These are phyloP conservation scores for Chironex yamaguchii DNA, from an alignment of 30 jellyfish, hydroid and myxozoan species.

Conservation along the genomic window DNA sequence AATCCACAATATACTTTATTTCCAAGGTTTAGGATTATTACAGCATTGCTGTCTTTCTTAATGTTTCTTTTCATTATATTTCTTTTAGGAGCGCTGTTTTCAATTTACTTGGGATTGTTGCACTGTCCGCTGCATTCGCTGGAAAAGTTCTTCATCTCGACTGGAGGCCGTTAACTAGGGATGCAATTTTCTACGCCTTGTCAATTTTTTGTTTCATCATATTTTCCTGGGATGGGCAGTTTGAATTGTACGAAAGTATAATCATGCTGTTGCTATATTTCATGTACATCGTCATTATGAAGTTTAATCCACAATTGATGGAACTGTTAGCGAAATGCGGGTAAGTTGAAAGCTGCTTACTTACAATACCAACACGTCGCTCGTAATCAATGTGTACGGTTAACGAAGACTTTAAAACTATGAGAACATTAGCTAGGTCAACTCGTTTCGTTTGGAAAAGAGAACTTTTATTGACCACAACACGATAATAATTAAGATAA, in stretches of 20 bases:
- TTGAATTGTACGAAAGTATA: conserved; percentile 82
- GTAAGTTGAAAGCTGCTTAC: too few relatives aligned
- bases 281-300: conserved; percentile 78
- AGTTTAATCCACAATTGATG: conserved; percentile 82
- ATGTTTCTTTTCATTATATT: neutral
- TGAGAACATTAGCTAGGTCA: too few relatives aligned
- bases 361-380: too few relatives aligned
- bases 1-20: too few relatives aligned
- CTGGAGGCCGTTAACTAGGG: conserved; percentile 95
- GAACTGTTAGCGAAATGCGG: conserved; percentile 71
- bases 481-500: too few relatives aligned
- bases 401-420: too few relatives aligned
- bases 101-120: conserved; percentile 92
- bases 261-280: conserved; percentile 72
- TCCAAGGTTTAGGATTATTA: too few relatives aligned
- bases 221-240: conserved; percentile 91
- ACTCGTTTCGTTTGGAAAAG: too few relatives aligned
- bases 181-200: conserved; percentile 82
- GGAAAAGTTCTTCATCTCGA: conserved; percentile 87
- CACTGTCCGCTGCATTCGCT: conserved; percentile 96
- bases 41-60: neutral
- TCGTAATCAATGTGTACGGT: too few relatives aligned
- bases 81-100: conserved; percentile 92
- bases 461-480: too few relatives aligned
- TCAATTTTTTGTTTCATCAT: conserved; percentile 71